Evolutionary conservation across 2,888 invertebrate genomes (phyloP).

Genomic region (Rhingia campestris): DNA sequence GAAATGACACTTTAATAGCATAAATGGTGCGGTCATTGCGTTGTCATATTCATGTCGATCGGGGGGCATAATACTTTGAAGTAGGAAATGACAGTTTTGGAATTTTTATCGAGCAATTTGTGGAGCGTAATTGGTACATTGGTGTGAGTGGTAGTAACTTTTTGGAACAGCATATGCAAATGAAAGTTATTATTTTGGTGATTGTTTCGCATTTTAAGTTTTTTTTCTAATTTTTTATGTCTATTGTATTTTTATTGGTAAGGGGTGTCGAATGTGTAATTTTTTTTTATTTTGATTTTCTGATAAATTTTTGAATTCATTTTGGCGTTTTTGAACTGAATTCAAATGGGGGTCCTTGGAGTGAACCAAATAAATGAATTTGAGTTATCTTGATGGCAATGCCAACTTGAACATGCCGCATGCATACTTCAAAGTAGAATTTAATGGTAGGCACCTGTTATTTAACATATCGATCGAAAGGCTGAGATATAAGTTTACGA

Average conservation of each 20-base stretch:
- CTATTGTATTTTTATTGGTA: too few relatives aligned
- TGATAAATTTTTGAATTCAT: slow-evolving; percentile 10
- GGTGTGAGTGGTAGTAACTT: background rate
- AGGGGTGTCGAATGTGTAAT: background rate
- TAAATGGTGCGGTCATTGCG: slow-evolving; percentile 37
- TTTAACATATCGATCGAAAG: too few relatives aligned
- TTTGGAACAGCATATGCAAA: slow-evolving; percentile 34
- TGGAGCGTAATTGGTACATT: slow-evolving; percentile 4
- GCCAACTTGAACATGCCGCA: too few relatives aligned
- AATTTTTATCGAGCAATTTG: slow-evolving; percentile 47
- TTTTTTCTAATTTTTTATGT: background rate
- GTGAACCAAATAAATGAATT: background rate
- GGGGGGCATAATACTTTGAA: slow-evolving; percentile 24
- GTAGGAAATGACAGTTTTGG: slow-evolving; percentile 52
- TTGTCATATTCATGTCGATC: slow-evolving; percentile 48
- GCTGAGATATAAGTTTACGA: too few relatives aligned
- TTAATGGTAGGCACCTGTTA: too few relatives aligned
- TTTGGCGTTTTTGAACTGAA: background rate
- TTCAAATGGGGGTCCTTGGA: background rate
- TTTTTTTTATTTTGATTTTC: background rate
- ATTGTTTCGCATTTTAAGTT: slow-evolving; percentile 23
- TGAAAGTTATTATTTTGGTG: slow-evolving; percentile 27
- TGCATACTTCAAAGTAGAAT: too few relatives aligned
- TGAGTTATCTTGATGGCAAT: background rate
- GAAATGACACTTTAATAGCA: slow-evolving; percentile 40